Percentiles rank a stretch among this genome's conserved stretches.
Evolutionary conservation across 1,140 invertebrate species (phyloP).

Genomic region (Cryptotermes secundus): DNA sequence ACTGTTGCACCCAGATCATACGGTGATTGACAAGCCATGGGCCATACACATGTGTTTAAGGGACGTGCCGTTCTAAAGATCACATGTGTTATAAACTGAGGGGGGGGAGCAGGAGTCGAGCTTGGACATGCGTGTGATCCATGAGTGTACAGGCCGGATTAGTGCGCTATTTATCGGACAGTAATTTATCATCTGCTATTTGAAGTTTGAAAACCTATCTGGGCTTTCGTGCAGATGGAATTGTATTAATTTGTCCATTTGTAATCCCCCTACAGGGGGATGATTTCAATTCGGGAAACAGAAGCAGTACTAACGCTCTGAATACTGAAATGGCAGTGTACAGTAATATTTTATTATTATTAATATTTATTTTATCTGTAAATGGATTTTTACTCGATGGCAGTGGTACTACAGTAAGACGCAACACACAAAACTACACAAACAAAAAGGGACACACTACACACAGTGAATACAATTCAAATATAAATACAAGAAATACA

Average conservation of each 20-base stretch:
- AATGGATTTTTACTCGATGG: no score
- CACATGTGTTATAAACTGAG: background rate
- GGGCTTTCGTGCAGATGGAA: background rate
- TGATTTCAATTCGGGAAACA: background rate
- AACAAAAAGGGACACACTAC: no score
- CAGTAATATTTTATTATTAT: no score
- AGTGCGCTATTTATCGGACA: background rate
- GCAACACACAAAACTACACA: no score
- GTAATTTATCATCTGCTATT: background rate
- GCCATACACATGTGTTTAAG: background rate
- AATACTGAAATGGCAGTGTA: background rate
- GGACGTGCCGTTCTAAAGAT: background rate
- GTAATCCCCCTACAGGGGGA: background rate
- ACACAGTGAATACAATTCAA: no score
- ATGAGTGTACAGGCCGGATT: background rate
- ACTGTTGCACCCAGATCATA: background rate
- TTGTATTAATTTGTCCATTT: background rate
- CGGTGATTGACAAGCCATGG: background rate
- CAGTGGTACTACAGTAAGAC: no score
- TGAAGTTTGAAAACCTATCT: background rate
- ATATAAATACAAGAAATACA: no score
- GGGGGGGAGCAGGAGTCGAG: background rate
- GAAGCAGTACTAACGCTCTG: background rate
- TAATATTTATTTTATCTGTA: no score
- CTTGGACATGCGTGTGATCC: background rate